Base-by-base conservation (phyloP, 2,797 vertebrate species). In the Microctenopoma steveboyesi region DNA sequence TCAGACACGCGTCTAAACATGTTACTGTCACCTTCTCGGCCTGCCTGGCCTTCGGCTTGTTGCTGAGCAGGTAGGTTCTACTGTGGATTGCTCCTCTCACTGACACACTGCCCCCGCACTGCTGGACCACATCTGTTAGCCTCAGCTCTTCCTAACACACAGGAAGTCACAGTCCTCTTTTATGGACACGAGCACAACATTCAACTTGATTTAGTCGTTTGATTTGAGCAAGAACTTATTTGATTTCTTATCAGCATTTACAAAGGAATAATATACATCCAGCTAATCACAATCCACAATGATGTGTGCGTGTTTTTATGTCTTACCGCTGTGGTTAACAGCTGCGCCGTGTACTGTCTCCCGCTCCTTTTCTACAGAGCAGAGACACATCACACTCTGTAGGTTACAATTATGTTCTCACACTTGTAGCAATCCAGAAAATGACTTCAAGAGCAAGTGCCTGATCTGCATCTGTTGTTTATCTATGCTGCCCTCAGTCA, bases 21-120 rank as follows among this genome's bases (percentile, higher is more conserved):
- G 39, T 30, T 9, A 25, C 64, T 2, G 0, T 74, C 93, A 98
- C 98, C 96, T 96, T 96, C 46, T 95, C 54, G 6, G 95, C 96
- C 45, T 95, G 94, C 82, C 92, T 95, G 49, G 95, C 94, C 87
- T 93, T 98, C 27, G 96, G 95, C 79, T 95, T 99, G 91, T 91
- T 96, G 93, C 86, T 95, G 69, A 97, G 95, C 13, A 98, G 0
- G 64, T 95, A 97, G 50, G 95, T 96, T 92, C 94, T 94, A 87
- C 96, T 94, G 55, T 94, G 95, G 69, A 99, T 89, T 5, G 91
- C 83, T 27, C 97, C 98, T 62, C 86, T 92, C 53, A 99, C 79
- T 4, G 91, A 93, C 42, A 98, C 78, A 10, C 92, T 95, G 51
- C 95, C 95, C 0, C 92, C 94, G 80, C 96, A 96, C 49, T 72